Conservation (phyloP, 2,113 vertebrate genomes). For the Neodontobutis hainanensis region DNA sequence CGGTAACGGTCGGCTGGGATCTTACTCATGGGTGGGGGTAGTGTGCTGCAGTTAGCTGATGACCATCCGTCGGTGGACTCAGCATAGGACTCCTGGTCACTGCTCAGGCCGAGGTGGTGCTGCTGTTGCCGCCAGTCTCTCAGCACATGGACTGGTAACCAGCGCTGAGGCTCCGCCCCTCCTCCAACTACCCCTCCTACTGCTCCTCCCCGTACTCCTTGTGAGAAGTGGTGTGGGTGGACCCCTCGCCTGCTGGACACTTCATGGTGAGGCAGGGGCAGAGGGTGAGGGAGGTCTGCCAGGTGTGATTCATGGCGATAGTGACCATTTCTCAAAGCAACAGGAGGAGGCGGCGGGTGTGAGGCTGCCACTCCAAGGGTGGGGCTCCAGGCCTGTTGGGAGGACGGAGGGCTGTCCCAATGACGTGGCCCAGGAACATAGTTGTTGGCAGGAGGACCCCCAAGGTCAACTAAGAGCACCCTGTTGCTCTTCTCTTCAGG, state of each 20-base stretch:
- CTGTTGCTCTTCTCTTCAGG: slow-evolving; percentile 91
- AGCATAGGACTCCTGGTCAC: slow-evolving; percentile 96
- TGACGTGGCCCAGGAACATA: slow-evolving; percentile 77
- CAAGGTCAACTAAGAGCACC: slow-evolving; percentile 92
- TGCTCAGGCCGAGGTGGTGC: slow-evolving; percentile 82
- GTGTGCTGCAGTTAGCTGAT: slow-evolving; percentile 93
- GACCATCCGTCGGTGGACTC: slow-evolving; percentile 98
- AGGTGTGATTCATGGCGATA: slow-evolving; percentile 83
- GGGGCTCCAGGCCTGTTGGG: slow-evolving; percentile 74
- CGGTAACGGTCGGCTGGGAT: slow-evolving; percentile 96
- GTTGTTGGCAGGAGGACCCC: slow-evolving; percentile 77
- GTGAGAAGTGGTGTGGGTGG: slow-evolving; percentile 77
- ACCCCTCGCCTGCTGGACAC: slow-evolving; percentile 76
- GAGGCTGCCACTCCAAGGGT: slow-evolving; percentile 68
- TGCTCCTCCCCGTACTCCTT: slow-evolving; percentile 78
- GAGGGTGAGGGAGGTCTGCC: slow-evolving; percentile 79
- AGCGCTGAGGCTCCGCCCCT: slow-evolving; percentile 80
- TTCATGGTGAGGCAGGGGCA: slow-evolving; percentile 82
- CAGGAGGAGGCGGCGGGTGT: slow-evolving; percentile 65
- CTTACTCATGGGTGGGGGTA: slow-evolving; percentile 97
- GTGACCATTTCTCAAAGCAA: slow-evolving; percentile 84
- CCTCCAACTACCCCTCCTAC: slow-evolving; percentile 47
- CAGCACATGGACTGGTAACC: slow-evolving; percentile 92
- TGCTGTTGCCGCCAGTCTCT: slow-evolving; percentile 87
- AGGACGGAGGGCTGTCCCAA: slow-evolving; percentile 82